Base-by-base conservation (phyloP, 2,797 vertebrate genomes). In the Tragopan temminckii region DNA sequence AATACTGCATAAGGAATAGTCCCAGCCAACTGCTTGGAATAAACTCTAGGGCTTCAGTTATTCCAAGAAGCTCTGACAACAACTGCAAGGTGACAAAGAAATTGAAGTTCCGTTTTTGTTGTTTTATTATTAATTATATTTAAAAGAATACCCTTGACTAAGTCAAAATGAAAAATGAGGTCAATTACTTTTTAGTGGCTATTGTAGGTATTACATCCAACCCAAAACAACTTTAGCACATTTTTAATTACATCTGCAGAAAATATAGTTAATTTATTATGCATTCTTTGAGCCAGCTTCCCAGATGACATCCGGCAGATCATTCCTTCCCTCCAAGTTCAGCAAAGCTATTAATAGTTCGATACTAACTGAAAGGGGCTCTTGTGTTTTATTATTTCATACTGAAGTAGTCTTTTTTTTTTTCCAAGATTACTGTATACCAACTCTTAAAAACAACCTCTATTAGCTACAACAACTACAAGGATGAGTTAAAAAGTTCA, bases 401-500 rank as follows among this genome's bases (percentile, higher is more conserved):
- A 52, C 2, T 63, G 31, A 79, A 2, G 0, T 11, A 6, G 50
- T 31, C 19, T 42, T 36, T 53, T 83, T 86, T 75, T 8, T 18
- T 46, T 57, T 61, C 72, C 46, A 63, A 9, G 6, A 46, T 74
- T 77, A 13, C 38, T 74, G 21, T 27, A 61, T 76, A 76, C 57
- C n/a, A 70, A 25, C 23, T 42, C 42, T 9, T 52, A 38, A 12
- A 25, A 77, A 43, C 18, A 70, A 8, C 24, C 48, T 43, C 46
- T 36, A 61, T 18, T 50, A 90, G 68, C n/a, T 46, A 87, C 8
- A 52, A 2, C 24, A 29, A 84, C 23, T 59, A 64, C 72, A 48
- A 36, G 80, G 92, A 71, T 46, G 35, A 96, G 40, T 48, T 78
- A 31, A 55, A 62, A 77, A 64, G 61, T 70, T 90, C 66, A 92